Evolutionary conservation across 1,140 invertebrate genomes (phyloP), one percentile per base, ranked within the genome.

Genomic region (Elysia chlorotica): DNA sequence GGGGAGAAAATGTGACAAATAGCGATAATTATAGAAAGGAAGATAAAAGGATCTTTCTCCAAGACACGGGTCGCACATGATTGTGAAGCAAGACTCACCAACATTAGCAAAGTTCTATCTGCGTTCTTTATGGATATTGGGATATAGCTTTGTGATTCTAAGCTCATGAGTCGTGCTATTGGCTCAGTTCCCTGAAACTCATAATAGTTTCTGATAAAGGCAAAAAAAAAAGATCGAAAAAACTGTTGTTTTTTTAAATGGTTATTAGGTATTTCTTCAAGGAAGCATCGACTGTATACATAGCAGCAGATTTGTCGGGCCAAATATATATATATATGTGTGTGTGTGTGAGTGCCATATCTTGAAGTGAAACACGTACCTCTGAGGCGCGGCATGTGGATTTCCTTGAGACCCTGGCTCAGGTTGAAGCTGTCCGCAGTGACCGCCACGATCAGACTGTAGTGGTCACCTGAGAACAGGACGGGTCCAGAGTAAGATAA

Each of bases 341-440:
- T 30, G 61, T 3, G 23, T 25, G 4, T 28, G 61, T 63, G 6
- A 33, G 4, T 63, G 61, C n/a, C 31, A 31, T 10, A 28, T 21
- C 35, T 21, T 19, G 4, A 36, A 66, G 6, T 41, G 33, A 23
- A 31, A 33, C 25, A 72, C 36, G 10, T 68, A 84, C 82, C 82
- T 74, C 74, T 76, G 1, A 82, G 67, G 19, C 73, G 62, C 2
- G 82, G 81, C 38, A 84, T 56, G 36, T 81, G 78, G 17, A 84
- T 57, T 38, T 79, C 76, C n/a, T 75, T 74, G 0, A 84, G 74
- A 56, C 82, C 82, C n/a, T 66, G 38, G 21, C 72, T 37, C 19
- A 67, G 53, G 35, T 75, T 59, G 19, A 71, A n/a, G 73, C 78
- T 53, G 31, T 77, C 3, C 48, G 80, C 77, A 0, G 82, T 82